Evolutionary conservation across 2,888 invertebrate genomes (phyloP).

Genomic region (Drosophila meridiana): DNA sequence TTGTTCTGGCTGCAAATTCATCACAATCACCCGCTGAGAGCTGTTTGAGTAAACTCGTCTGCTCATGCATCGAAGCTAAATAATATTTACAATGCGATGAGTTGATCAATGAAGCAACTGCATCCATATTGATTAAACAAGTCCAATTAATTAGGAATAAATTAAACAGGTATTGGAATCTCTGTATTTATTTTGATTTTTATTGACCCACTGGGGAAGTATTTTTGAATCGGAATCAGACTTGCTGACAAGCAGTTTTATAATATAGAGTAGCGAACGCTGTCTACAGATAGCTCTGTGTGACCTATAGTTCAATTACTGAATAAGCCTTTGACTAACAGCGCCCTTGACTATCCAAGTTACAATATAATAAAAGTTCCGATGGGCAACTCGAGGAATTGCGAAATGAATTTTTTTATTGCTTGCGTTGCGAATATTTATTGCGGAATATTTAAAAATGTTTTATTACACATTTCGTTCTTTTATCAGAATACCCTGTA

Average conservation of each 20-base stretch:
- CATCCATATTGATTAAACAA: constrained; percentile 7
- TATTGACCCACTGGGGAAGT: constrained; percentile 25
- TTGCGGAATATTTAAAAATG: constrained; percentile 11
- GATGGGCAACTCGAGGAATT: not conserved
- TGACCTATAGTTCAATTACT: constrained; percentile 13
- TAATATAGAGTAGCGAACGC: constrained; percentile 2
- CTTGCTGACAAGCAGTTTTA: constrained; percentile 6
- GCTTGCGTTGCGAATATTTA: not conserved
- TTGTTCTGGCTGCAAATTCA: not conserved
- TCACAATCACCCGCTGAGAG: not conserved
- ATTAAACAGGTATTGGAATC: not conserved
- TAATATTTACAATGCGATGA: constrained; percentile 3
- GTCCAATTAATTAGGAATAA: not conserved
- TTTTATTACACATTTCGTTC: constrained; percentile 1
- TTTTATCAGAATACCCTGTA: constrained; percentile 8
- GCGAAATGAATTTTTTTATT: constrained; percentile 3
- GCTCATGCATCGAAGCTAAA: not conserved
- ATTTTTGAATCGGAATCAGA: not conserved
- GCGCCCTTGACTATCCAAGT: not conserved
- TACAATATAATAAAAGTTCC: not conserved
- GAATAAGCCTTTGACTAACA: constrained; percentile 5
- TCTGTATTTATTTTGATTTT: constrained; percentile 1
- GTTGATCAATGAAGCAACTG: not conserved
- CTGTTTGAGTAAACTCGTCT: too few species aligned
- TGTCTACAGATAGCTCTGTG: constrained; percentile 24